Conservation (phyloP, 2,113 vertebrate genomes). For the Alouatta palliata region DNA sequence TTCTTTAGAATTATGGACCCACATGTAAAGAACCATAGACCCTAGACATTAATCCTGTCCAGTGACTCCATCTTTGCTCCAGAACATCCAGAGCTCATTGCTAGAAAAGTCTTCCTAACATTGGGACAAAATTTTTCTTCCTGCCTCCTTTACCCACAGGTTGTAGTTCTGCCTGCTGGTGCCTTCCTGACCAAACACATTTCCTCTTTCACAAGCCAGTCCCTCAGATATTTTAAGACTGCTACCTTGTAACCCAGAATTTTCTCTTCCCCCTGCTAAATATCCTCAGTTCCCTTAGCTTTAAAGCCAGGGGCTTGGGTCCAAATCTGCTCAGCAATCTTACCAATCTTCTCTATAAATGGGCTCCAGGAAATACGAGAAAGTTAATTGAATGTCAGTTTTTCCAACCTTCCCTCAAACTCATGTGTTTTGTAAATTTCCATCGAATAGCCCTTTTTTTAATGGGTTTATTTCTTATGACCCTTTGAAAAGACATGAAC, state of each 20-base stretch:
- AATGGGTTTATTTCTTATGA: not conserved
- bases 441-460: not conserved
- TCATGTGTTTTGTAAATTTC: not conserved
- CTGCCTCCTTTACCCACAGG: not conserved
- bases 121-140: not conserved
- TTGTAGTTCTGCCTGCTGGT: conserved; percentile 4
- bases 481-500: conserved; percentile 13
- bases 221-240: conserved; percentile 66
- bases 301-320: not conserved
- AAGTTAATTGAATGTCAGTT: not conserved
- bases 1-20: not conserved
- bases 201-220: conserved; percentile 71
- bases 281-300: not conserved
- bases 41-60: not conserved
- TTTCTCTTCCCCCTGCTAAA: conserved; percentile 68
- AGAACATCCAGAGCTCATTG: not conserved
- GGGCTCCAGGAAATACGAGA: not conserved
- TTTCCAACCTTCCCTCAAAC: not conserved
- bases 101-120: conserved; percentile 8
- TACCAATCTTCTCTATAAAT: not conserved
- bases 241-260: conserved; percentile 32
- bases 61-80: not conserved
- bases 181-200: conserved; percentile 13
- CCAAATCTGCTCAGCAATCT: not conserved
- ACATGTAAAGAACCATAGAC: not conserved